phyloP scores from a whole-genome alignment of 2,888 invertebrate genomes.

The Diogma glabrata region DNA sequence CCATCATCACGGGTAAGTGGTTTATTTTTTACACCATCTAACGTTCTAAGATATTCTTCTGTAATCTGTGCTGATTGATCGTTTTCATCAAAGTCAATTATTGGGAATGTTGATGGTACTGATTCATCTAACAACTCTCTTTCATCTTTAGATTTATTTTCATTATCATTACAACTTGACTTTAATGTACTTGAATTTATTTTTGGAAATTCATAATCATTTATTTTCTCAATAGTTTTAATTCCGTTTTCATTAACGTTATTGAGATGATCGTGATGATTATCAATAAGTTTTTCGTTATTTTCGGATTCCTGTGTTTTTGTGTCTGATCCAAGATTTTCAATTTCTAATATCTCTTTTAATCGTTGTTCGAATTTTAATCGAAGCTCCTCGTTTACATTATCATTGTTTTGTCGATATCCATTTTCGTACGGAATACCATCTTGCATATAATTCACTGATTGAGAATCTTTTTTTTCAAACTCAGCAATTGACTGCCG shows the following conservation, averaged over 20 bases:
- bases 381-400: conserved; percentile 13
- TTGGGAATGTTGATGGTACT: conserved; percentile 27
- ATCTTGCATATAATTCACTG: conserved; percentile 30
- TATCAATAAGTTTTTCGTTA: too few species aligned
- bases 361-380: conserved; percentile 6
- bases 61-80: conserved; percentile 35
- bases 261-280: too few species aligned
- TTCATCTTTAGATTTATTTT: too few species aligned
- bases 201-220: too few species aligned
- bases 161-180: too few species aligned
- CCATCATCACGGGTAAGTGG: conserved; percentile 50
- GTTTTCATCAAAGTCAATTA: conserved; percentile 44
- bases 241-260: too few species aligned
- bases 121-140: not conserved
- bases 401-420: conserved; percentile 22
- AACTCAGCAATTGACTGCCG: conserved; percentile 25
- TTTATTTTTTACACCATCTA: conserved; percentile 53
- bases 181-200: too few species aligned
- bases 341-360: conserved; percentile 14
- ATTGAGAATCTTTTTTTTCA: conserved; percentile 22
- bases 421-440: conserved; percentile 33
- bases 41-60: conserved; percentile 41
- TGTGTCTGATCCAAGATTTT: not conserved
- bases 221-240: too few species aligned
- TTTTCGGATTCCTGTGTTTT: too few species aligned